Percentiles rank a stretch among this genome's conserved stretches.
Conservation (phyloP, 2,888 invertebrate genomes). For the Noctuana brunneofusca region DNA sequence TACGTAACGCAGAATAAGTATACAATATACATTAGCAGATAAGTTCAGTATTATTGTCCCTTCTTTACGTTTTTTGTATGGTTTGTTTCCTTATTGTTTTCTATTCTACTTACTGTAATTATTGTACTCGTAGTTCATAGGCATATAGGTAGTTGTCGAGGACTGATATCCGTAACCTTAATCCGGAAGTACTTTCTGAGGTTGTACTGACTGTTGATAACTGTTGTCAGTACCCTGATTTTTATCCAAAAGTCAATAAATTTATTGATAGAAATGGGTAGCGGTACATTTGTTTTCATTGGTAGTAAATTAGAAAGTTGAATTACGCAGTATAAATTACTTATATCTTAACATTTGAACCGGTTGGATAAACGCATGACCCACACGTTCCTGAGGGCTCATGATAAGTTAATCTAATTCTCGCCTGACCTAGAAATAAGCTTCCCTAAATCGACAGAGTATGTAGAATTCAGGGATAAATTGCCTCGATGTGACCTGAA, state of each 20-base stretch:
- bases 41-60: no score
- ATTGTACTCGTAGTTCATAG: no score
- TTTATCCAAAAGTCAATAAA: neutral
- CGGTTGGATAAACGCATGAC: slow-evolving; percentile 7
- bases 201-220: no score
- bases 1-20: neutral
- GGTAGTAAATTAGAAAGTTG: neutral
- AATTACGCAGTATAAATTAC: neutral
- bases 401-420: slow-evolving; percentile 29
- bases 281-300: neutral
- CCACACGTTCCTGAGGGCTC: neutral
- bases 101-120: no score
- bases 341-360: neutral
- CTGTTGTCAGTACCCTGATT: no score
- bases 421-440: slow-evolving; percentile 21
- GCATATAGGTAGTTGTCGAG: no score
- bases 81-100: neutral
- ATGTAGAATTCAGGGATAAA: slow-evolving; percentile 5
- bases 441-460: slow-evolving; percentile 5
- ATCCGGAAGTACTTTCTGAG: neutral
- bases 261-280: neutral
- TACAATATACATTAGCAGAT: no score
- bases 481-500: slow-evolving; percentile 4
- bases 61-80: no score
- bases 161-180: no score